Evolutionary conservation across 2,797 vertebrate species (phyloP).

Genomic region (Petrocephalus sullivani): DNA sequence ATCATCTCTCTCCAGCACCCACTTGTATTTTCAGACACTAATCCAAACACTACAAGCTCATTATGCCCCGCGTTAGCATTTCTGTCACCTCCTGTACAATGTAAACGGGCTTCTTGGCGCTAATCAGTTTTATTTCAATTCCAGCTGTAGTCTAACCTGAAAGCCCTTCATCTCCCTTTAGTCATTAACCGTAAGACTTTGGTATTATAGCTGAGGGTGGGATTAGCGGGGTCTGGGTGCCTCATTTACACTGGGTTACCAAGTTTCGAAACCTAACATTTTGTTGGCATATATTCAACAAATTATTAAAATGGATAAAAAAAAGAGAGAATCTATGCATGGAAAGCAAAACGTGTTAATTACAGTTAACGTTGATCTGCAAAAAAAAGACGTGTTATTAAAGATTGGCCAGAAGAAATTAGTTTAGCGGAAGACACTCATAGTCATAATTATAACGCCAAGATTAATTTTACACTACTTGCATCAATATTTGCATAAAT

Average conservation of each 20-base stretch:
- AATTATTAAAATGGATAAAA: not conserved
- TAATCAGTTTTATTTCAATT: not conserved
- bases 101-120: not conserved
- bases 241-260: constrained; percentile 14
- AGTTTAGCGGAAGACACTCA: not conserved
- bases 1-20: not conserved
- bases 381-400: not conserved
- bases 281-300: not conserved
- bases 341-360: not conserved
- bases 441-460: not conserved
- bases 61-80: not conserved
- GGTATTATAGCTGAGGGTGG: not conserved
- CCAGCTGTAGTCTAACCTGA: not conserved
- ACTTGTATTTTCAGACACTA: not conserved
- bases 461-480: constrained; percentile 3
- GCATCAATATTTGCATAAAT: constrained; percentile 15
- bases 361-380: not conserved
- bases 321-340: not conserved
- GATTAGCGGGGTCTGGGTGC: not conserved
- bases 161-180: not conserved
- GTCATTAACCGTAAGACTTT: not conserved
- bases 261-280: not conserved
- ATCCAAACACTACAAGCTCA: not conserved
- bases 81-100: not conserved
- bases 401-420: not conserved